A percentile compares a stretch with the other conserved stretches of the same genome.
These are phyloP conservation scores for Cyclopterus lumpus DNA, from an alignment of 2,797 vertebrate genomes.

Conservation along the genomic window DNA sequence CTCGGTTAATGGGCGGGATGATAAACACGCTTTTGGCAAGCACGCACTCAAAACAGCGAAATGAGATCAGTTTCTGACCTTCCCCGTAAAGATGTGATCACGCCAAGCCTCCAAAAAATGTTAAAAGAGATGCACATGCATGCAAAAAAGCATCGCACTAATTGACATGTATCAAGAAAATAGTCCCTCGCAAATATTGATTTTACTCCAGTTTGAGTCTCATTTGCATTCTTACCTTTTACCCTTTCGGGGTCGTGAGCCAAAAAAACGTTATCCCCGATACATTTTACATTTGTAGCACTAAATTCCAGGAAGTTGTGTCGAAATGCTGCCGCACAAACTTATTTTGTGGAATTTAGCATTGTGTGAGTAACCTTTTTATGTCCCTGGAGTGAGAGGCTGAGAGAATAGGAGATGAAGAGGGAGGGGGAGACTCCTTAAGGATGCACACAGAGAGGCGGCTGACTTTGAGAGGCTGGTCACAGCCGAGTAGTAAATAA, in stretches of 20 bases:
- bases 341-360: constrained; percentile 45
- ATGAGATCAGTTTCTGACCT: constrained; percentile 66
- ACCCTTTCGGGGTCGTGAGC: neutral
- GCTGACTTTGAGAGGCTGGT: constrained; percentile 67
- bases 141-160: neutral
- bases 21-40: constrained; percentile 66
- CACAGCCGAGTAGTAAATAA: constrained; percentile 77
- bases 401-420: constrained; percentile 23
- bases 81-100: constrained; percentile 45
- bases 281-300: neutral
- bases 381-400: constrained; percentile 33
- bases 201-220: neutral
- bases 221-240: neutral
- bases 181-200: neutral
- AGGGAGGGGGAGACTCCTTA: constrained; percentile 35
- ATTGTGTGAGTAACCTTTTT: constrained; percentile 69
- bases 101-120: constrained; percentile 31
- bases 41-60: constrained; percentile 35
- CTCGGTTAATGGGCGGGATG: constrained; percentile 72
- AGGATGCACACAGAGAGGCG: constrained; percentile 43
- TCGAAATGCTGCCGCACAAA: constrained; percentile 19
- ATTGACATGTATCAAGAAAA: neutral
- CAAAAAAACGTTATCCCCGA: neutral
- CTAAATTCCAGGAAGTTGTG: constrained; percentile 16
- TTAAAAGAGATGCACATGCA: neutral